Conservation (phyloP, 2,888 invertebrate genomes). For the Diplolepis rosae region DNA sequence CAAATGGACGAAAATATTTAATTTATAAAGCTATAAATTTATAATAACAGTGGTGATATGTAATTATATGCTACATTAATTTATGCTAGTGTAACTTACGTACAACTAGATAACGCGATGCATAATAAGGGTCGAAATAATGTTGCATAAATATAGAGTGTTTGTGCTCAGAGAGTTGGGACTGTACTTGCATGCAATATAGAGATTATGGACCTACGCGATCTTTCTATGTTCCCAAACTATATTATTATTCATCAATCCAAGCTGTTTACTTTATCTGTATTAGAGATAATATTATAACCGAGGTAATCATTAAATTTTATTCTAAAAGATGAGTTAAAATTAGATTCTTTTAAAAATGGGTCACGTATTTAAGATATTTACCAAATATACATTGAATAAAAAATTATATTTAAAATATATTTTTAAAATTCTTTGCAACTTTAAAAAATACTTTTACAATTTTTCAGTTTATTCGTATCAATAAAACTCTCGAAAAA, state of each 20-base stretch:
- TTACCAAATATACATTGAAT: too few species aligned
- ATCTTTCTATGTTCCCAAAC: neutral
- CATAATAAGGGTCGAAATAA: neutral
- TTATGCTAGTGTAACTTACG: neutral
- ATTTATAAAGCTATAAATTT: neutral
- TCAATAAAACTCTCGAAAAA: too few species aligned
- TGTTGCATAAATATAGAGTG: neutral
- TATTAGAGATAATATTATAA: neutral
- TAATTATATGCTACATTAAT: too few species aligned
- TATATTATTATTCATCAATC: neutral
- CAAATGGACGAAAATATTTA: neutral
- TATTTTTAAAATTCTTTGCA: too few species aligned
- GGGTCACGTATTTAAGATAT: neutral
- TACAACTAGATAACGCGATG: neutral
- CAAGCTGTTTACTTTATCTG: neutral
- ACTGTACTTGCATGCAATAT: neutral
- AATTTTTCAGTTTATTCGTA: too few species aligned
- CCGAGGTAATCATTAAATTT: too few species aligned
- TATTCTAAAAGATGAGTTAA: too few species aligned
- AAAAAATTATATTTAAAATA: too few species aligned
- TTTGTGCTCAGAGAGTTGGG: neutral
- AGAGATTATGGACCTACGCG: neutral
- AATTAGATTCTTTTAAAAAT: too few species aligned
- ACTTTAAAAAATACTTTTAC: neutral
- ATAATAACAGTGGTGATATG: neutral